Conservation (phyloP, 2,797 vertebrate species). For the Centroberyx gerrardi region DNA sequence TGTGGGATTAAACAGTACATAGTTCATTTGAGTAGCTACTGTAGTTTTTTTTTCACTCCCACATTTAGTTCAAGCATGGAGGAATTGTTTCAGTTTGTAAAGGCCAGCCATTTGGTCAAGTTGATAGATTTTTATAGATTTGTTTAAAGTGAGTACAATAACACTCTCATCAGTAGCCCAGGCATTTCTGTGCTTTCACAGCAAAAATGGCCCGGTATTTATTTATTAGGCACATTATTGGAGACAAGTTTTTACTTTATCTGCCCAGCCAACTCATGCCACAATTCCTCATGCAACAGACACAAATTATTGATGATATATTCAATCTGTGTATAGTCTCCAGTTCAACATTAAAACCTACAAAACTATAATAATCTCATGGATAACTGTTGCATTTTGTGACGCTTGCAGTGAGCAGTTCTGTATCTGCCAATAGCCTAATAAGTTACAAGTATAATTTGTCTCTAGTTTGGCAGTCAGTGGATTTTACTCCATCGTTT, state of each 20-base stretch:
- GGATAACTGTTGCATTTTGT: too few species aligned
- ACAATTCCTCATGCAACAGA: neutral
- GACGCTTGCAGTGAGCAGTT: too few species aligned
- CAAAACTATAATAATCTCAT: too few species aligned
- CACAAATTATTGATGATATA: neutral
- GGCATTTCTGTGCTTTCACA: neutral
- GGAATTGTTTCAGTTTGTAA: constrained; percentile 4
- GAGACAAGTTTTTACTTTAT: neutral
- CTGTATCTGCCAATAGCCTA: too few species aligned
- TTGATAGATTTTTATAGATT: neutral
- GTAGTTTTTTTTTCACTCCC: constrained; percentile 14
- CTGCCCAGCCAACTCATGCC: too few species aligned
- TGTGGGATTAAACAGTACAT: constrained; percentile 57
- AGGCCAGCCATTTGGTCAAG: constrained; percentile 6
- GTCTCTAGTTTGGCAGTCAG: neutral
- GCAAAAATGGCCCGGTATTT: neutral
- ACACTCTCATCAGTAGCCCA: constrained; percentile 1
- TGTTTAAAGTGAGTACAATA: constrained; percentile 1
- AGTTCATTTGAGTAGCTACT: constrained; percentile 30
- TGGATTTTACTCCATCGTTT: constrained; percentile 12
- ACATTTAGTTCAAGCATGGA: neutral
- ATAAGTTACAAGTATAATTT: neutral
- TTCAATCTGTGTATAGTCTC: too few species aligned
- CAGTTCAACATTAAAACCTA: too few species aligned
- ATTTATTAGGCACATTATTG: too few species aligned